phyloP scores from a whole-genome alignment of 2,888 invertebrate species.

The Drosophila yooni region DNA sequence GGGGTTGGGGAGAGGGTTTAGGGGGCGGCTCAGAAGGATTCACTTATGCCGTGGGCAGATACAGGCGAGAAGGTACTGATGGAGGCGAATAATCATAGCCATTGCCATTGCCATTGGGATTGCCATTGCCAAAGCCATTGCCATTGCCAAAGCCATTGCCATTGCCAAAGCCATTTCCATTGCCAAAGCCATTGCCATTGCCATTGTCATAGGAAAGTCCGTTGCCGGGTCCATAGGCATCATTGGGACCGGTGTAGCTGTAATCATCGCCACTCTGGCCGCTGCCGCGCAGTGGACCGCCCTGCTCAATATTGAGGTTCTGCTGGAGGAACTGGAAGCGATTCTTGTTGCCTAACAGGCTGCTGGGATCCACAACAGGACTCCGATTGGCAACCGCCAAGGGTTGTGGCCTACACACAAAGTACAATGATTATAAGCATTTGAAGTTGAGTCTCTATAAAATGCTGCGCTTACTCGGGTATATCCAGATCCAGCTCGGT shows the following conservation, averaged over 20 bases:
- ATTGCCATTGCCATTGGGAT: conserved; percentile 12
- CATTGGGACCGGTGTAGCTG: conserved; percentile 59
- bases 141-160: not conserved
- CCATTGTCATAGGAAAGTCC: conserved; percentile 1
- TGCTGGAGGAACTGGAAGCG: conserved; percentile 84
- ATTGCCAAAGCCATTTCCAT: conserved; percentile 46
- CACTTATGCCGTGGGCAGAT: conserved; percentile 76
- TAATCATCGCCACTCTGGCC: conserved; percentile 83
- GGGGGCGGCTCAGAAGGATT: not conserved
- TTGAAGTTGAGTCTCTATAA: not conserved
- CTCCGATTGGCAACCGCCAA: conserved; percentile 45
- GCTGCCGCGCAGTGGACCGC: conserved; percentile 76
- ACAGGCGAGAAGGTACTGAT: conserved; percentile 69
- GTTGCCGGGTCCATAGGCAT: conserved; percentile 4
- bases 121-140: conserved; percentile 33
- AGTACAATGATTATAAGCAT: not conserved
- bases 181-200: conserved; percentile 46
- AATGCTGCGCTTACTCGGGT: conserved; percentile 77
- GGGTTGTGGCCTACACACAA: conserved; percentile 66
- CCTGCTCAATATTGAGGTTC: conserved; percentile 74
- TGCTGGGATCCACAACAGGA: conserved; percentile 59
- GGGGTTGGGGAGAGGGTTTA: not conserved
- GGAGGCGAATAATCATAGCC: conserved; percentile 80
- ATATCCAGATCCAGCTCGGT: conserved; percentile 85
- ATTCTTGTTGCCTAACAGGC: conserved; percentile 74